A percentile compares a stretch with the other conserved stretches of the same genome.
Conservation (phyloP, 2,888 invertebrate genomes). For the Cistogaster globosa region DNA sequence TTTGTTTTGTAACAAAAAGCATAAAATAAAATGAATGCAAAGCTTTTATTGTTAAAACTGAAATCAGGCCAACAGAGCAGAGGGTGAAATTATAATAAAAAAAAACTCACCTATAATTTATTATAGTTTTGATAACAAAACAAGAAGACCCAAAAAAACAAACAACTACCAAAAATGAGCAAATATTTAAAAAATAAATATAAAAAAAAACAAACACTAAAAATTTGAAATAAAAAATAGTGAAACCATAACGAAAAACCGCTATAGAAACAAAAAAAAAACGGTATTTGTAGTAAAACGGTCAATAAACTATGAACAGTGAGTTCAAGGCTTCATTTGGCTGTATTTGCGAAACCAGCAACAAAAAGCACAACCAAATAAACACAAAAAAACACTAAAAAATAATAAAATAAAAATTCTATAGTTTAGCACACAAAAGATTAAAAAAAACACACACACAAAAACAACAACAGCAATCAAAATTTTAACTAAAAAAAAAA, state of each 20-base stretch:
- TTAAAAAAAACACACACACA: constrained; percentile 3
- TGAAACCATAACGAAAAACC: constrained; percentile 68
- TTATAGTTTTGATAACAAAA: constrained; percentile 45
- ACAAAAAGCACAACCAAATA: constrained; percentile 19
- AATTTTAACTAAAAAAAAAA: constrained; percentile 11
- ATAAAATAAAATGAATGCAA: neutral
- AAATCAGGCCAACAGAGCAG: constrained; percentile 28
- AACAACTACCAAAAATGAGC: constrained; percentile 31
- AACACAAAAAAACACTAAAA: constrained; percentile 4
- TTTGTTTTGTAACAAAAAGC: neutral
- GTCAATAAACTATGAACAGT: constrained; percentile 80
- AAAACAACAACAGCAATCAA: constrained; percentile 27
- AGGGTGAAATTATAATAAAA: constrained; percentile 11
- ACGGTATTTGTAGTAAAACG: constrained; percentile 81
- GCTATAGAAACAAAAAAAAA: constrained; percentile 67
- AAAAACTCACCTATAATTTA: constrained; percentile 40
- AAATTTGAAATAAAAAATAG: constrained; percentile 43
- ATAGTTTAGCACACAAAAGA: constrained; percentile 48
- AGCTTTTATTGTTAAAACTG: constrained; percentile 4
- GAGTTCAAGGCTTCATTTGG: constrained; percentile 79
- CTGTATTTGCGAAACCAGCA: constrained; percentile 38
- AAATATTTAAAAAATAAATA: neutral
- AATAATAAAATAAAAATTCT: constrained; percentile 44
- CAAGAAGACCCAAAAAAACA: constrained; percentile 1
- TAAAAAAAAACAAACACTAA: constrained; percentile 15